Evolutionary conservation across 2,113 vertebrate species (phyloP).

Genomic region (Pachycephala philippinensis): DNA sequence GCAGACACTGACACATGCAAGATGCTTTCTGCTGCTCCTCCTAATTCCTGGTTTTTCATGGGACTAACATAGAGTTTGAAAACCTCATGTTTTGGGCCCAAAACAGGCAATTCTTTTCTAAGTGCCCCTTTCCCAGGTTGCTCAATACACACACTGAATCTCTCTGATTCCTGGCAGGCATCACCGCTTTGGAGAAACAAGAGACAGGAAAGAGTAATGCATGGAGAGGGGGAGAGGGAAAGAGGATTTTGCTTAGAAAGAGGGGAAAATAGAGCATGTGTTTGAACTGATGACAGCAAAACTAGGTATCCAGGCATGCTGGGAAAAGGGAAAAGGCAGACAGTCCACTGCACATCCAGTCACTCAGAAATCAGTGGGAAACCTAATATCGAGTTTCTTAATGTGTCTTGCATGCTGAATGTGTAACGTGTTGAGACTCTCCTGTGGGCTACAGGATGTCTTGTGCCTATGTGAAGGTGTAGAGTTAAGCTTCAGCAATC

Average conservation of each 20-base stretch:
- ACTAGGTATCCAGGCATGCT: conserved; percentile 48
- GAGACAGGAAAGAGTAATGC: conserved; percentile 1
- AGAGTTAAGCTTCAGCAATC: neutral
- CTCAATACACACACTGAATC: neutral
- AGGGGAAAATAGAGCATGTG: conserved; percentile 32
- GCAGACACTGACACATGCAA: neutral
- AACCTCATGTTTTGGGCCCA: neutral
- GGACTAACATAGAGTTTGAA: neutral
- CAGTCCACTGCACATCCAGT: neutral
- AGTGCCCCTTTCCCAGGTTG: neutral
- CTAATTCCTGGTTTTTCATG: neutral
- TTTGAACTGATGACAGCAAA: conserved; percentile 47
- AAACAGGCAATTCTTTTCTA: neutral
- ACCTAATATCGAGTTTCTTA: neutral
- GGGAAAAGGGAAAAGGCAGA: conserved; percentile 40
- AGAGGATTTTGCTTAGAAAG: conserved; percentile 29
- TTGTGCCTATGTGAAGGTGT: neutral
- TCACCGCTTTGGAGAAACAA: neutral
- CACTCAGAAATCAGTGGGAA: conserved; percentile 33
- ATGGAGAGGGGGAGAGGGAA: neutral
- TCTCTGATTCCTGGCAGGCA: neutral
- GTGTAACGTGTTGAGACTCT: neutral
- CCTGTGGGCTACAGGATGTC: neutral
- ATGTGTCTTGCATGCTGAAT: neutral
- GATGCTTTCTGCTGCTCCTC: neutral